Percentiles rank a stretch among this genome's conserved stretches.
Conservation (phyloP, 2,888 invertebrate species). For the Chrysotoxum bicinctum region DNA sequence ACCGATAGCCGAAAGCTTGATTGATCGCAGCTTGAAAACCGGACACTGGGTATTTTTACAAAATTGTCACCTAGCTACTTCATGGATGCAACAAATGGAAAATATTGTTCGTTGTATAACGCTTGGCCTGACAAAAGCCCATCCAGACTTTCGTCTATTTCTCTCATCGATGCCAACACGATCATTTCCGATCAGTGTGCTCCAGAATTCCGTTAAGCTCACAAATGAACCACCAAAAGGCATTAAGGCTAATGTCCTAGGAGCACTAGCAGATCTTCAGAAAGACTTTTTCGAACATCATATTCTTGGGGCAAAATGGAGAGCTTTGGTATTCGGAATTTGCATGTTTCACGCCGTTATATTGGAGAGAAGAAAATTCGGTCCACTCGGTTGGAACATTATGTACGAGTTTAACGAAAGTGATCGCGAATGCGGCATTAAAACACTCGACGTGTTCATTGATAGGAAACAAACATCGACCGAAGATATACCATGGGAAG, state of each 20-base stretch:
- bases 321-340: conserved; percentile 89
- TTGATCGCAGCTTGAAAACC: conserved; percentile 86
- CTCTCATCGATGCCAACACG: conserved; percentile 94
- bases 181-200: conserved; percentile 93
- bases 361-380: conserved; percentile 96
- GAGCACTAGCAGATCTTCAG: conserved; percentile 90
- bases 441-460: conserved; percentile 93
- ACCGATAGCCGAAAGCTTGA: conserved; percentile 91
- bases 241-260: conserved; percentile 92
- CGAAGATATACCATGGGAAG: conserved; percentile 92
- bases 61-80: conserved; percentile 96
- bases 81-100: conserved; percentile 95
- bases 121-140: conserved; percentile 85
- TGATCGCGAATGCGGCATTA: conserved; percentile 93
- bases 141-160: conserved; percentile 90
- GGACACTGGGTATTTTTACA: conserved; percentile 96
- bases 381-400: conserved; percentile 96
- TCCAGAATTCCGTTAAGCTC: conserved; percentile 96
- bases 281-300: conserved; percentile 91
- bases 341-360: conserved; percentile 97
- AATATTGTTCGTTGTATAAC: conserved; percentile 88
- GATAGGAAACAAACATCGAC: conserved; percentile 79
- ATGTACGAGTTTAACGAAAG: conserved; percentile 96
- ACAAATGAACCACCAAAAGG: conserved; percentile 98
- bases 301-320: conserved; percentile 87